Base-by-base conservation (phyloP, 1,140 invertebrate genomes). In the Asbolus verrucosus region DNA sequence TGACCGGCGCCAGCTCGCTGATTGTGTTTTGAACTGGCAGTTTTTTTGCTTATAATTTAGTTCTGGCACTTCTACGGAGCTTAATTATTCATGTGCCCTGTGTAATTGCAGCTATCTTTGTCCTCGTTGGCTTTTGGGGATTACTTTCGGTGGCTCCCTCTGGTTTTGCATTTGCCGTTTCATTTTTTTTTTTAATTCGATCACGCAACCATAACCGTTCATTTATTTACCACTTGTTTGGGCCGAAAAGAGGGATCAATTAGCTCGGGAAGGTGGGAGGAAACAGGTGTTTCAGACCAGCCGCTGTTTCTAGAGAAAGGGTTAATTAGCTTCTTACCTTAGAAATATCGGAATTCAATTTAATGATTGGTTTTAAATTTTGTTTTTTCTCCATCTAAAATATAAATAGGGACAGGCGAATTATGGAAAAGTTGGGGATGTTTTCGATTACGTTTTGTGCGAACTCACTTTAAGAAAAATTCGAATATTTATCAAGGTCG, bases 11-110 rank as follows among this genome's bases (percentile, higher is more conserved):
- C 41, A 43, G 36, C 41, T 66, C 30, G 27, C 43, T 46, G 65
- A 67, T 67, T 67, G 41, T 60, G 46, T 67, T 67, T 67, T 67
- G 65, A 67, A 67, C 38, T 67, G 59, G 24, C 59, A 39, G 41
- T 66, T 67, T 67, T 54, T 38, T 38, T 59, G 65, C 65, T 60
- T 50, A 69, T 61, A 69, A 69, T 62, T 62, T 46, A 63, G 21
- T 69, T 69, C 59, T 59, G 36, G 30, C 50, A 60, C 50, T 67
- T 60, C 50, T 41, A 21, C 39, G 21, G 8, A 14, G 31, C 33
- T 69, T 69, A 62, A 69, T 69, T 69, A 69, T 69, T 69, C 60
- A 69, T 69, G 38, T 62, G 39, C 30, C 13, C 27, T 27, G 18
- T 30, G 43, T 66, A 63, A 63, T 63, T 63, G 39, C 61, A 63